Base-by-base conservation (phyloP, 2,113 vertebrate species). In the Poecile atricapillus region DNA sequence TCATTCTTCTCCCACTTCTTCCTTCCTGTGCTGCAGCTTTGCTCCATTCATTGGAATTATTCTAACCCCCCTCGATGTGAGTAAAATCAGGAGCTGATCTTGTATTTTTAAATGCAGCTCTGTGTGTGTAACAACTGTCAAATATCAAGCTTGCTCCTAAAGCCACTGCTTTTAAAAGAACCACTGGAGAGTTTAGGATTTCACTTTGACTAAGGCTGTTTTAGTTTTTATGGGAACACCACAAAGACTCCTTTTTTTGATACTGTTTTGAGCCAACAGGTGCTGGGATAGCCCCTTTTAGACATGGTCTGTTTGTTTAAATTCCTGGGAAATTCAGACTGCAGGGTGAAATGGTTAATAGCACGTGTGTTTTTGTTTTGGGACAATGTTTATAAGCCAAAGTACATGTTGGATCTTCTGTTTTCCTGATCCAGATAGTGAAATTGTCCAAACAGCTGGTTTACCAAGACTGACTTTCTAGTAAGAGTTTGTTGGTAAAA, bases 131-230 rank as follows among this genome's bases (percentile, higher is more conserved):
- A 49, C 77, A 92, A 91, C 89, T 86, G 91, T 9, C 73, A 82
- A 71, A 75, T 67, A 94, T 21, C 28, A 92, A 56, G 58, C n/a
- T 91, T 97, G 39, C 93, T 94, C 53, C 93, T 95, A 94, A 94
- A 87, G 52, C 60, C 59, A n/a, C 64, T 56, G 80, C 2, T 92
- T 93, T 94, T 90, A 96, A 59, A 75, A 92, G 91, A 94, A 95
- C 31, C 58, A 56, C 83, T 94, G 83, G 69, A 92, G 80, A 91
- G 89, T 92, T 89, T 56, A 89, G 89, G 69, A 87, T 97, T 94
- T 95, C 91, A 52, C 52, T 97, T 92, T 97, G 96, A 96, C 87
- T 94, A 44, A 71, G 6, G 2, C 64, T 67, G 31, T n/a, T 85
- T 87, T 92, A 89, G 65, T 91, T 94, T 90, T 65, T 71, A 76